phyloP scores from a whole-genome alignment of 2,888 invertebrate species.

The Priocnemis perturbator region DNA sequence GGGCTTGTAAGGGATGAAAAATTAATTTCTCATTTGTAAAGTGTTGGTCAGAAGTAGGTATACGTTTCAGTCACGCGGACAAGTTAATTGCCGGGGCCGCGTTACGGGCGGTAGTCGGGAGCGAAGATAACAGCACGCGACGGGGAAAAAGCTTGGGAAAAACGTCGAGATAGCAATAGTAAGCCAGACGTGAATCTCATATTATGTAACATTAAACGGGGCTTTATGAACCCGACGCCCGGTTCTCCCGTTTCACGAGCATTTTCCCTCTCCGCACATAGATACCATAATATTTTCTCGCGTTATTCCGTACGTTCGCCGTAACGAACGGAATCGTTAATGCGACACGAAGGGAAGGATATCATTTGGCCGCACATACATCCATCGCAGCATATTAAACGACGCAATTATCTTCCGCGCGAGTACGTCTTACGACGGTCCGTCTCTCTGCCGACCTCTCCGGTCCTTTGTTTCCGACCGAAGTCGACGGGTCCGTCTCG shows the following conservation, averaged over 20 bases:
- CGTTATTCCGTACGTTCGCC: no score
- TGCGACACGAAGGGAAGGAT: no score
- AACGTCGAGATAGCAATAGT: background rate
- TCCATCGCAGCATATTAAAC: background rate
- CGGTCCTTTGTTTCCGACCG: conserved; percentile 33
- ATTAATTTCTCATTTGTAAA: conserved; percentile 52
- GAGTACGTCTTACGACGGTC: conserved; percentile 17
- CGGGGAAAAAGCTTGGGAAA: background rate
- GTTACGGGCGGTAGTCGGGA: conserved; percentile 15
- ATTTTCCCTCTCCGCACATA: no score
- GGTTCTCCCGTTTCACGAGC: background rate
- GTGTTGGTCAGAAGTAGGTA: conserved; percentile 29
- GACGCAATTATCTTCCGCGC: conserved; percentile 32
- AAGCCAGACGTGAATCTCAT: background rate
- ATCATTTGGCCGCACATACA: background rate
- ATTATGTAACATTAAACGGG: background rate
- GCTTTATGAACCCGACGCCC: background rate
- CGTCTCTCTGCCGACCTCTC: conserved; percentile 2
- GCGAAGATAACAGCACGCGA: conserved; percentile 1
- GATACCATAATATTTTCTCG: no score
- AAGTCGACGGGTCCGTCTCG: conserved; percentile 11
- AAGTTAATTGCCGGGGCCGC: conserved; percentile 42
- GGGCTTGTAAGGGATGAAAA: conserved; percentile 51
- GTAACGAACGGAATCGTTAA: no score
- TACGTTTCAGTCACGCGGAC: conserved; percentile 13